Evolutionary conservation across 1,140 invertebrate genomes (phyloP).

Genomic region (Meloidogyne chitwoodi): DNA sequence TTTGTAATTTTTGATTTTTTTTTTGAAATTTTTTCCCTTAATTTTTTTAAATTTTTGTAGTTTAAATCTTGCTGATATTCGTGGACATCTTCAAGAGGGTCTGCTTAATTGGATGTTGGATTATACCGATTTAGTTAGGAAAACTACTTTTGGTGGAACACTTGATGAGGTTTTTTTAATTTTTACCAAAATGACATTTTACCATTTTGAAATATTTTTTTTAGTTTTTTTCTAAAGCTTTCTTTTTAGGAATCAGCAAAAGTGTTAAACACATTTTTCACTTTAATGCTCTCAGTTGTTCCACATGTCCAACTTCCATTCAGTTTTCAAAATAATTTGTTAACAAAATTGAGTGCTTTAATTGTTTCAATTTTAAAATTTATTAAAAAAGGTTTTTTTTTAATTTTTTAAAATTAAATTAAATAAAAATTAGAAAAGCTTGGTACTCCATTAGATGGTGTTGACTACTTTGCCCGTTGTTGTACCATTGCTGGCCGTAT

Average conservation of each 20-base stretch:
- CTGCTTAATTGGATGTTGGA: constrained; percentile 24
- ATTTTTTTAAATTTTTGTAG: constrained; percentile 9
- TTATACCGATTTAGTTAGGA: constrained; percentile 5
- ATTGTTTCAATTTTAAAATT: constrained; percentile 24
- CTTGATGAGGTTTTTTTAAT: not conserved
- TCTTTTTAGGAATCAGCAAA: not conserved
- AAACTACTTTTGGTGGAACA: not conserved
- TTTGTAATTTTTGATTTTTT: not conserved
- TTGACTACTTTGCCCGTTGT: constrained; percentile 28
- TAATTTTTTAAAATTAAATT: not conserved
- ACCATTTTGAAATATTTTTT: too few relatives aligned
- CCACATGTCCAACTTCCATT: constrained; percentile 22
- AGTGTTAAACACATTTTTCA: constrained; percentile 20
- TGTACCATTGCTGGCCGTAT: constrained; percentile 20
- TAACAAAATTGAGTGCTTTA: constrained; percentile 25
- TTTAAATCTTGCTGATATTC: constrained; percentile 24
- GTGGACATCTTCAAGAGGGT: constrained; percentile 23
- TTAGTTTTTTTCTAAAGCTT: too few relatives aligned
- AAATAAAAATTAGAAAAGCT: constrained; percentile 16
- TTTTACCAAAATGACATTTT: not conserved
- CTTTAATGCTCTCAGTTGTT: constrained; percentile 16
- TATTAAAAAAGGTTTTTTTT: constrained; percentile 26
- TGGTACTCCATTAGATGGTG: constrained; percentile 20
- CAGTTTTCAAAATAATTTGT: constrained; percentile 19
- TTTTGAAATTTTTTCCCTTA: not conserved